Evolutionary conservation across 53 echinoderm and acorn worm genomes (phyloP), one percentile per base, ranked within the genome.

Genomic region (Holothuria scabra): DNA sequence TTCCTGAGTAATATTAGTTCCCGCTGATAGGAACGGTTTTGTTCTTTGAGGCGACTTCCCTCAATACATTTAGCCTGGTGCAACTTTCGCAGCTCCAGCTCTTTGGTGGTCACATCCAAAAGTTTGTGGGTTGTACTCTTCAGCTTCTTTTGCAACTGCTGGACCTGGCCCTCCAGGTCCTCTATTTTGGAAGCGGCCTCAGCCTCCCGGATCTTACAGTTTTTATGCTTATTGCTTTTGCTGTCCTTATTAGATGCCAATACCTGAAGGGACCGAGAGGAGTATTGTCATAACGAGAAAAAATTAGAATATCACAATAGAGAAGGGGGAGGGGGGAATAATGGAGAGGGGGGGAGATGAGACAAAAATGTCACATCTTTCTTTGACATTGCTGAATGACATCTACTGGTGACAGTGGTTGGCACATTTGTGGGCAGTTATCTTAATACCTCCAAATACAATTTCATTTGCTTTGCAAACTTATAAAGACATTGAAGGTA

Each of bases 51-150:
- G 26, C 78, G 86, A 84, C 86, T 91, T 85, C 92, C 90, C 7
- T 92, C 86, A 49, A 90, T 71, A 66, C 94, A 88, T 66, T 94
- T 97, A 60, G 84, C 90, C 63, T 97, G 97, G 86, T 92, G 92
- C 56, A 90, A 72, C 71, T 97, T 97, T 31, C 97, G 90, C 74
- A 92, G 90, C 61, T 90, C 92, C 63, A 97, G 78, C 84, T 97
- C 94, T 59, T 85, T 86, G 67, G 94, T 94, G 8, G 97, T 92
- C 46, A 97, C 92, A 56, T 97, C 97, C 57, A 97, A 88, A 46
- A 97, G 91, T 76, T 92, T 94, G 79, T 91, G 87, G 38, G 97
- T 97, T 48, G 94, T 91, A 84, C 90, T 86, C 79, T 90, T 97
- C 60, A 94, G 84, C 67, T 97, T 97, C 82, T 82, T 76, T 88